These are phyloP conservation scores for Cepphus grylle DNA, from an alignment of 2,113 vertebrate species.

Conservation along the genomic window DNA sequence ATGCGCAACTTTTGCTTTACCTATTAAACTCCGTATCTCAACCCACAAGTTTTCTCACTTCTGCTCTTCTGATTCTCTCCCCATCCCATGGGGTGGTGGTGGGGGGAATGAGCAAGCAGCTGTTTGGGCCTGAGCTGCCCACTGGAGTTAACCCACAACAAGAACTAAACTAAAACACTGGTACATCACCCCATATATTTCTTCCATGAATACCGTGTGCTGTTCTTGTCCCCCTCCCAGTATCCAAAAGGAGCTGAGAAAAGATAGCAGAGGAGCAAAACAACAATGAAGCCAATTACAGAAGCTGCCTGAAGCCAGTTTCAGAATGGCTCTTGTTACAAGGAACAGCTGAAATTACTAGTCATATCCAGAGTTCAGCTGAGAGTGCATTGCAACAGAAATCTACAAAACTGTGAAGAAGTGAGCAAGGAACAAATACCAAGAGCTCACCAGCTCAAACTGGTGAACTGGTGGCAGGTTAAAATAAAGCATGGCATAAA, in stretches of 20 bases:
- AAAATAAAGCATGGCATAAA: not conserved
- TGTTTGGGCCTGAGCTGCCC: not conserved
- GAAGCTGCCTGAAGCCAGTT: not conserved
- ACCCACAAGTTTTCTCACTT: not conserved
- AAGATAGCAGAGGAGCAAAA: not conserved
- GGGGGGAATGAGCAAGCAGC: accelerated
- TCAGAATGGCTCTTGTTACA: not conserved
- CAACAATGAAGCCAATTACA: not conserved
- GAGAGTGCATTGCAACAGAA: not conserved
- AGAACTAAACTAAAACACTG: not conserved
- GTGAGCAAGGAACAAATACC: not conserved
- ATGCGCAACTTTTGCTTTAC: not conserved
- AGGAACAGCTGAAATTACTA: not conserved
- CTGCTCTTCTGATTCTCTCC: not conserved
- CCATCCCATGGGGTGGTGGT: not conserved
- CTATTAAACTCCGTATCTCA: not conserved
- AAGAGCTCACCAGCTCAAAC: not conserved
- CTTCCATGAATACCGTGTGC: not conserved
- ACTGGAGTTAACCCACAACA: not conserved
- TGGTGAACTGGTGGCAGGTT: not conserved
- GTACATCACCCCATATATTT: not conserved
- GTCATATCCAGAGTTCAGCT: not conserved
- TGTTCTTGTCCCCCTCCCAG: not conserved
- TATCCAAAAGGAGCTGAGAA: not conserved
- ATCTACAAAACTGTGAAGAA: not conserved